These are phyloP conservation scores for Empis livida DNA, from an alignment of 2,888 invertebrate genomes.

Conservation along the genomic window DNA sequence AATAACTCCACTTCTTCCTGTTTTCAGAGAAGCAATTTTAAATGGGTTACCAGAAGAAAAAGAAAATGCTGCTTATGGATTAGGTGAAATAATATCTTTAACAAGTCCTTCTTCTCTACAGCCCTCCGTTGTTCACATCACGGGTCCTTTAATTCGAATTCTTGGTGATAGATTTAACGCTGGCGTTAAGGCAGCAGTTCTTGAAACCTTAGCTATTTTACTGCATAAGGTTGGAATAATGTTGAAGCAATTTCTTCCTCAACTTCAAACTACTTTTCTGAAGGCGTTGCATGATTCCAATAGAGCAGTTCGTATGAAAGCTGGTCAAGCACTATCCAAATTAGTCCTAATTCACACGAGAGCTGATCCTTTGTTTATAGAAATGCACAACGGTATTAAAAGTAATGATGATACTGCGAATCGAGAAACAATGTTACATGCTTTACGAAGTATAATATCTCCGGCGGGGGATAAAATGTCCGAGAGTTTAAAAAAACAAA, in stretches of 20 bases:
- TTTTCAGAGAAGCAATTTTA: slow-evolving; percentile 92
- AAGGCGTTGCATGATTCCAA: slow-evolving; percentile 87
- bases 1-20: slow-evolving; percentile 82
- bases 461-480: slow-evolving; percentile 84
- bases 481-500: slow-evolving; percentile 59
- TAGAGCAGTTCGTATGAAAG: slow-evolving; percentile 76
- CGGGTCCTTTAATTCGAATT: slow-evolving; percentile 94
- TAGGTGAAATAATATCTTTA: slow-evolving; percentile 48
- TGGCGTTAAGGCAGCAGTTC: slow-evolving; percentile 88
- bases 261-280: slow-evolving; percentile 94
- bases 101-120: slow-evolving; percentile 81
- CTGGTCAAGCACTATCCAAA: slow-evolving; percentile 75
- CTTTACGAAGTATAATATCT: slow-evolving; percentile 69
- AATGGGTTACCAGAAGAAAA: slow-evolving; percentile 93
- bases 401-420: slow-evolving; percentile 72
- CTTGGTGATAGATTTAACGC: slow-evolving; percentile 90
- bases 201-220: slow-evolving; percentile 86
- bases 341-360: slow-evolving; percentile 84
- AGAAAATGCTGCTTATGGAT: slow-evolving; percentile 85
- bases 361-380: slow-evolving; percentile 88
- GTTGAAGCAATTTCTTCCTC: slow-evolving; percentile 96
- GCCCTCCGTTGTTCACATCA: slow-evolving; percentile 92
- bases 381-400: slow-evolving; percentile 77
- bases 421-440: slow-evolving; percentile 86
- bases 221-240: slow-evolving; percentile 87